Conservation (phyloP, 2,888 invertebrate species). For the Hydroisotoma schaefferi region DNA sequence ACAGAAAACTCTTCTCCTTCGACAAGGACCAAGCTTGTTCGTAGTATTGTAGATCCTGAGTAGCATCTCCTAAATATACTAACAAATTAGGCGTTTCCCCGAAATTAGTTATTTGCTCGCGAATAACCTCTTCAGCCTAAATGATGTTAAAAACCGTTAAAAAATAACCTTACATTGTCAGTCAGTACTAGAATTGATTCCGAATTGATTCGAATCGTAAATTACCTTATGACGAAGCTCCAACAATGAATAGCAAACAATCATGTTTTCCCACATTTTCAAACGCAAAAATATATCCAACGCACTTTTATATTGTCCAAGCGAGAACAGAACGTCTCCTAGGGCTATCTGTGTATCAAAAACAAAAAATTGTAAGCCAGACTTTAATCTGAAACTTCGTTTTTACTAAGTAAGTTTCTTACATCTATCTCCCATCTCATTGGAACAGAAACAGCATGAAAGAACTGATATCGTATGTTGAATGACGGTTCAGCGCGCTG, state of each 20-base stretch:
- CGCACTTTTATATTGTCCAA: constrained; percentile 81
- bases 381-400: too few species aligned
- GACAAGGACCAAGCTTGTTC: constrained; percentile 90
- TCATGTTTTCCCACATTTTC: constrained; percentile 86
- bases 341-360: constrained; percentile 59
- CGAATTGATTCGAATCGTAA: neutral
- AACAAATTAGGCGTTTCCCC: constrained; percentile 80
- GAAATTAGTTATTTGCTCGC: constrained; percentile 65
- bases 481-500: constrained; percentile 51
- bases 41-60: constrained; percentile 73
- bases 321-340: constrained; percentile 71
- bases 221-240: constrained; percentile 75
- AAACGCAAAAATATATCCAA: constrained; percentile 71
- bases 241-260: constrained; percentile 81
- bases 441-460: constrained; percentile 69
- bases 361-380: constrained; percentile 12
- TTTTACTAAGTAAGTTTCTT: constrained; percentile 13
- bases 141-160: constrained; percentile 47
- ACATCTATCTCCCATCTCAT: constrained; percentile 72
- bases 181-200: too few species aligned
- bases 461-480: constrained; percentile 56
- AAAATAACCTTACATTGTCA: too few species aligned
- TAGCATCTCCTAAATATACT: constrained; percentile 84
- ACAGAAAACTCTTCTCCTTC: constrained; percentile 71
- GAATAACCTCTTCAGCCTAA: constrained; percentile 82